Conservation (phyloP, 2,888 invertebrate genomes). For the Pachymerium ferrugineum region DNA sequence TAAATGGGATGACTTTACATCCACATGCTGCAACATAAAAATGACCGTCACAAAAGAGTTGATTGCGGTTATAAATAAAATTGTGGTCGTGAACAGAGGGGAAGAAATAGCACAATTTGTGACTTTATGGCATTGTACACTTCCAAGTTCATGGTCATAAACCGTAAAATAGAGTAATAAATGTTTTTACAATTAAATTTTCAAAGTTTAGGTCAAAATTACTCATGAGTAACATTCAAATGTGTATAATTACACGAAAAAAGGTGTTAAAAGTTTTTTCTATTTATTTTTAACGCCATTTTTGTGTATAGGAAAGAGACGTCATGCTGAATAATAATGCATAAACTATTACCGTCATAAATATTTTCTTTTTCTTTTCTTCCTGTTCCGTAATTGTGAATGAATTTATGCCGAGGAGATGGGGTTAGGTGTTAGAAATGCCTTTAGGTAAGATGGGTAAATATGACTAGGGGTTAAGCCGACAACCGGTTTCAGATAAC, state of each 20-base stretch:
- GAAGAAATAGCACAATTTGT: neutral
- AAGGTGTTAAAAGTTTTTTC: too few species aligned
- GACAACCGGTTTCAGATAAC: constrained; percentile 5
- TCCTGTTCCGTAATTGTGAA: constrained; percentile 19
- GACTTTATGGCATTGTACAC: constrained; percentile 16
- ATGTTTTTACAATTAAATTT: neutral
- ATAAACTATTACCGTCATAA: neutral
- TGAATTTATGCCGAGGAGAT: neutral
- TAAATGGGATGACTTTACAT: neutral
- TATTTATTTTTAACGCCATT: too few species aligned
- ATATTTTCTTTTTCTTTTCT: neutral
- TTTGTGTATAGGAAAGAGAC: too few species aligned
- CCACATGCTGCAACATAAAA: neutral
- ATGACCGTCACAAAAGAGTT: neutral
- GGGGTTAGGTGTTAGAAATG: constrained; percentile 22
- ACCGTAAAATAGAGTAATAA: neutral
- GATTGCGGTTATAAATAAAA: constrained; percentile 6
- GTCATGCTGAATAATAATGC: neutral
- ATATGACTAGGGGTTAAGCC: neutral
- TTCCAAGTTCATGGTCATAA: constrained; percentile 15
- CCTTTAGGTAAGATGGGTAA: neutral
- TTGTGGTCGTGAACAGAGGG: neutral
- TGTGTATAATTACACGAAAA: too few species aligned
- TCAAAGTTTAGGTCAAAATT: neutral
- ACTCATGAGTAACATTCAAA: neutral